Percentiles rank a stretch among this genome's conserved stretches.
phyloP scores from a whole-genome alignment of 2,113 vertebrate genomes.

The Casuarius casuarius region DNA sequence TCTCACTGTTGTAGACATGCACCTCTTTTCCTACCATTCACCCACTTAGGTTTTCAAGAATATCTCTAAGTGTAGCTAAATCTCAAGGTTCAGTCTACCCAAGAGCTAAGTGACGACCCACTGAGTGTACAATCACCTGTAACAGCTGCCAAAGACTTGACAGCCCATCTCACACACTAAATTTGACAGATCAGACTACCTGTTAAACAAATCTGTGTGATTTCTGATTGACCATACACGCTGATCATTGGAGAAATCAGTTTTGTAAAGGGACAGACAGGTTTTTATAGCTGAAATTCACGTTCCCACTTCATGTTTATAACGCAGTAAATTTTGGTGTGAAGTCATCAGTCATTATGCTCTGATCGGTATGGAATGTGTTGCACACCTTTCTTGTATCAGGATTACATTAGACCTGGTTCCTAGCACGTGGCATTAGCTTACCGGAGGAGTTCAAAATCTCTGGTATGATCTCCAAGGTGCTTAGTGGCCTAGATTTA shows the following conservation, averaged over 20 bases:
- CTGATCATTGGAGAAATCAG: neutral
- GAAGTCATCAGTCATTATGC: neutral
- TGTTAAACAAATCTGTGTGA: neutral
- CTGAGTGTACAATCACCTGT: neutral
- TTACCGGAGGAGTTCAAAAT: neutral
- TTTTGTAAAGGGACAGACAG: neutral
- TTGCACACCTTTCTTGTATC: neutral
- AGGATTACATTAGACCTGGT: neutral
- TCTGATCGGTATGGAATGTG: neutral
- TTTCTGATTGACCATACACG: neutral
- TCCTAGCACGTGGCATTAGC: neutral
- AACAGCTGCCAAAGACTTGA: neutral
- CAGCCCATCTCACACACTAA: neutral
- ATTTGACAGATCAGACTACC: neutral
- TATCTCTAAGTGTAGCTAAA: neutral
- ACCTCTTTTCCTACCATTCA: neutral
- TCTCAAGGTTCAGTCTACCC: neutral
- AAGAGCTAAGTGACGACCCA: neutral
- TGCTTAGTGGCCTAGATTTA: neutral
- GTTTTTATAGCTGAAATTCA: neutral
- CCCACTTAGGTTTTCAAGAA: neutral
- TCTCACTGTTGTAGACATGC: neutral
- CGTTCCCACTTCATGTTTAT: neutral
- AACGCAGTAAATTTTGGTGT: neutral
- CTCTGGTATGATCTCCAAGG: neutral